Conservation (phyloP, 2,797 vertebrate species). For the Lepus oiostolus region DNA sequence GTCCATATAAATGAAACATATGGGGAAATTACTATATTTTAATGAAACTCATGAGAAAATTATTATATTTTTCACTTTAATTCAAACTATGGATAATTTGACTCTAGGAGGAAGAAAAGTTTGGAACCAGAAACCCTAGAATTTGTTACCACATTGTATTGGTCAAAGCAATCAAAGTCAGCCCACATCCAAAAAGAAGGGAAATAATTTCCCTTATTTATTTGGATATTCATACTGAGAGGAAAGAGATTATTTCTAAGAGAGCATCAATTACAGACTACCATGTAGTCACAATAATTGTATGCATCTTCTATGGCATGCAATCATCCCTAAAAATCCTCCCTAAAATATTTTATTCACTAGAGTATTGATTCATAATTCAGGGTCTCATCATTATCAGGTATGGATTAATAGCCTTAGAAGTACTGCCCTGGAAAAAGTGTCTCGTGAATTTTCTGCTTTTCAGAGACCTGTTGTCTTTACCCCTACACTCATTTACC, state of each 20-base stretch:
- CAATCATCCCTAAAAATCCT: too few species aligned
- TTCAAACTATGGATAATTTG: neutral
- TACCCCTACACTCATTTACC: neutral
- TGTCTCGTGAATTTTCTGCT: neutral
- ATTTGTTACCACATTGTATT: neutral
- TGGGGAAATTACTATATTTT: neutral
- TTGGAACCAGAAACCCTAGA: neutral
- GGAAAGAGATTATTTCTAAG: neutral
- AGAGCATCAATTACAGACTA: neutral
- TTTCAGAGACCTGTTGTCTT: neutral
- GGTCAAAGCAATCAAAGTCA: neutral
- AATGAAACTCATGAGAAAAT: neutral
- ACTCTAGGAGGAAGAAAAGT: neutral
- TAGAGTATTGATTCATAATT: neutral
- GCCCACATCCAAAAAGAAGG: neutral
- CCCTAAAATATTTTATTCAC: neutral
- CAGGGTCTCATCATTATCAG: neutral
- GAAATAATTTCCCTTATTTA: neutral
- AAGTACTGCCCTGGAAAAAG: neutral
- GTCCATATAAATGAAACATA: neutral
- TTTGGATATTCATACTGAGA: neutral
- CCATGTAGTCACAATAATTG: neutral
- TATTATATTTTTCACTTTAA: neutral
- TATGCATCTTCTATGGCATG: neutral
- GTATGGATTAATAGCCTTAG: neutral